Conservation (phyloP, 2,113 vertebrate genomes). For the Xenopus tropicalis region DNA sequence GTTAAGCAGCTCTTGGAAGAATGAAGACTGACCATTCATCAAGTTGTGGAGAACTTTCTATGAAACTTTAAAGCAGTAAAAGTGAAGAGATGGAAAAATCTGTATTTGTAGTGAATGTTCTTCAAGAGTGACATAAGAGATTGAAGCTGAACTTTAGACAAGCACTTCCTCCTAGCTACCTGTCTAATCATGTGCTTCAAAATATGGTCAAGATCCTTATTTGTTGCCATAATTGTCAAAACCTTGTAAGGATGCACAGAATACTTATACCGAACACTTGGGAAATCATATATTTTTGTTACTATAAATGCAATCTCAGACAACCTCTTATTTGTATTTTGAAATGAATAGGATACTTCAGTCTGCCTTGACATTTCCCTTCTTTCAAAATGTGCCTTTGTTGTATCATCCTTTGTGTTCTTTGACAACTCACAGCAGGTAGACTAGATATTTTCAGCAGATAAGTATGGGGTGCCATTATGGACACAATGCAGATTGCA, state of each 20-base stretch:
- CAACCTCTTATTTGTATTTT: slow-evolving; percentile 44
- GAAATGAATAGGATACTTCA: slow-evolving; percentile 41
- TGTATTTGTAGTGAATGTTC: not conserved
- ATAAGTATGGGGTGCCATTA: slow-evolving; percentile 39
- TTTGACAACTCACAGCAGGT: slow-evolving; percentile 39
- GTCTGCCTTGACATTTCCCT: slow-evolving; percentile 37
- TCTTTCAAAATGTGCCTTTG: slow-evolving; percentile 33
- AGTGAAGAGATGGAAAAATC: no score
- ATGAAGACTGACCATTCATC: no score
- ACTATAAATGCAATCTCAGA: slow-evolving; percentile 39
- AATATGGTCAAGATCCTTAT: slow-evolving; percentile 37
- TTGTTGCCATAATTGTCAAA: slow-evolving; percentile 36
- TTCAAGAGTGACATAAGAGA: slow-evolving; percentile 24
- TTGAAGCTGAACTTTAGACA: slow-evolving; percentile 23
- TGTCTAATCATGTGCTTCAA: slow-evolving; percentile 32
- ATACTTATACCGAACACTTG: slow-evolving; percentile 37
- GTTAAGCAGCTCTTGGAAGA: no score
- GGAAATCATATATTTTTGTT: slow-evolving; percentile 42
- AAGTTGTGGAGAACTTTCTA: no score
- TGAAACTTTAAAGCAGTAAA: no score
- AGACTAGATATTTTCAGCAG: slow-evolving; percentile 39
- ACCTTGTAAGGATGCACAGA: slow-evolving; percentile 15
- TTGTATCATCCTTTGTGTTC: slow-evolving; percentile 36
- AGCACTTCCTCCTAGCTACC: slow-evolving; percentile 12
- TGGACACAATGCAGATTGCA: slow-evolving; percentile 36